Evolutionary conservation across 2,888 invertebrate genomes (phyloP).

Genomic region (Lampropteryx suffumata): DNA sequence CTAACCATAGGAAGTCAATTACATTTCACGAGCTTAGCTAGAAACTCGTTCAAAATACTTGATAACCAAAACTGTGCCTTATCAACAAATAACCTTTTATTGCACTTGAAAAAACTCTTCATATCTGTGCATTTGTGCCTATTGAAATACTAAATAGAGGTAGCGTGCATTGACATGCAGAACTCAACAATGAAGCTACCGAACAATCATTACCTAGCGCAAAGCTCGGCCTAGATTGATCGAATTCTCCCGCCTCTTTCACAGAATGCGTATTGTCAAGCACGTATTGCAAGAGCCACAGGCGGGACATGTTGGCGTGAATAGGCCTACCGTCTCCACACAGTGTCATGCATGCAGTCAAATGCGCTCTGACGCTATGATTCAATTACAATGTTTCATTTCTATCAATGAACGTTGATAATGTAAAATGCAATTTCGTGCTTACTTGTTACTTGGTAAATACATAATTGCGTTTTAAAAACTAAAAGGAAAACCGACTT

Average conservation of each 20-base stretch:
- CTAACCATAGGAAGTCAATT: no score
- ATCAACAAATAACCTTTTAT: no score
- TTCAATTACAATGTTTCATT: constrained; percentile 56
- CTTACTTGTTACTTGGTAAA: constrained; percentile 14
- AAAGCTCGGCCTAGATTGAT: constrained; percentile 58
- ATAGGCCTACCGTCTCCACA: constrained; percentile 52
- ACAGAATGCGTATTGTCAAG: constrained; percentile 58
- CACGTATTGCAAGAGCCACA: constrained; percentile 55
- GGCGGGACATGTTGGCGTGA: constrained; percentile 56
- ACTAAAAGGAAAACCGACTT: no score
- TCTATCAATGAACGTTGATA: constrained; percentile 21
- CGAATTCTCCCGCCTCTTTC: constrained; percentile 55
- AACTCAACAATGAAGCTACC: constrained; percentile 39
- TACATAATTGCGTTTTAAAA: no score
- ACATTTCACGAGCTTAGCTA: no score
- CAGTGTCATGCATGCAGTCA: constrained; percentile 52
- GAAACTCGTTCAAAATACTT: no score
- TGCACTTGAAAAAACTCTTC: background rate
- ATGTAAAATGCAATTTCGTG: constrained; percentile 14
- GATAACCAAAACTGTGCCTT: no score
- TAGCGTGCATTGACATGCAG: constrained; percentile 36
- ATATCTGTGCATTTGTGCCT: constrained; percentile 2
- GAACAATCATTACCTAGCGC: constrained; percentile 43
- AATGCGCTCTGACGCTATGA: constrained; percentile 44
- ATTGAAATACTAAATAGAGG: constrained; percentile 29